These are phyloP conservation scores for Euwallacea similis DNA, from an alignment of 1,140 invertebrate species.

Conservation along the genomic window DNA sequence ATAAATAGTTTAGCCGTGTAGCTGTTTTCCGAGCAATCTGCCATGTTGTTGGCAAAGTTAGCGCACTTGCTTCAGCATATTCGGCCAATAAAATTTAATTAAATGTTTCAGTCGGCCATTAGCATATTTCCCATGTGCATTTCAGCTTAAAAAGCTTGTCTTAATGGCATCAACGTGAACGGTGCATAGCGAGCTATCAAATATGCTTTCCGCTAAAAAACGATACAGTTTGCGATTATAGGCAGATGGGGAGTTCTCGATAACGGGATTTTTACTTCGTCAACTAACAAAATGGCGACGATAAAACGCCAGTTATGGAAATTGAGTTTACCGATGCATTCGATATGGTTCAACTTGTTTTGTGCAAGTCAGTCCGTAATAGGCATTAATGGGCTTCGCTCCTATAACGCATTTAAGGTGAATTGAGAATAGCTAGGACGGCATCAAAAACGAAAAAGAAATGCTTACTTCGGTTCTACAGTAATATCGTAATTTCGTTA, in stretches of 20 bases:
- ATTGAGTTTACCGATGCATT: background rate
- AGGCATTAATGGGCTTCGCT: no score
- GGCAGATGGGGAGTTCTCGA: slow-evolving; percentile 9
- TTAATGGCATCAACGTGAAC: slow-evolving; percentile 21
- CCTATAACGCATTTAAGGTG: no score
- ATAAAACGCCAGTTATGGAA: slow-evolving; percentile 4
- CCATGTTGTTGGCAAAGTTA: slow-evolving; percentile 3
- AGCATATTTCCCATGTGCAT: slow-evolving; percentile 18
- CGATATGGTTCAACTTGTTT: slow-evolving; percentile 2
- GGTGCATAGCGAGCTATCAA: slow-evolving; percentile 15
- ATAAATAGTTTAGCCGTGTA: background rate
- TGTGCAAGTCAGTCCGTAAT: background rate
- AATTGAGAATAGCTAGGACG: no score
- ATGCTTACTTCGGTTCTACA: no score
- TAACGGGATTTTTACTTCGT: background rate
- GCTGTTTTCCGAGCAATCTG: slow-evolving; percentile 1
- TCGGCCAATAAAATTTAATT: slow-evolving; percentile 18
- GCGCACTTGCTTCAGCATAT: slow-evolving; percentile 3
- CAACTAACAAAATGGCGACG: background rate
- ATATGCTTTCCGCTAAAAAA: slow-evolving; percentile 4
- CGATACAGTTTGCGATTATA: slow-evolving; percentile 11
- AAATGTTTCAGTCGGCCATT: slow-evolving; percentile 12
- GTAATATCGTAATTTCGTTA: no score
- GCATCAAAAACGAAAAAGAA: no score
- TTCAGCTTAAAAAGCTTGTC: slow-evolving; percentile 14